A percentile compares a stretch with the other conserved stretches of the same genome.
phyloP scores from a whole-genome alignment of 2,113 vertebrate species.

The Copsychus sechellarum region DNA sequence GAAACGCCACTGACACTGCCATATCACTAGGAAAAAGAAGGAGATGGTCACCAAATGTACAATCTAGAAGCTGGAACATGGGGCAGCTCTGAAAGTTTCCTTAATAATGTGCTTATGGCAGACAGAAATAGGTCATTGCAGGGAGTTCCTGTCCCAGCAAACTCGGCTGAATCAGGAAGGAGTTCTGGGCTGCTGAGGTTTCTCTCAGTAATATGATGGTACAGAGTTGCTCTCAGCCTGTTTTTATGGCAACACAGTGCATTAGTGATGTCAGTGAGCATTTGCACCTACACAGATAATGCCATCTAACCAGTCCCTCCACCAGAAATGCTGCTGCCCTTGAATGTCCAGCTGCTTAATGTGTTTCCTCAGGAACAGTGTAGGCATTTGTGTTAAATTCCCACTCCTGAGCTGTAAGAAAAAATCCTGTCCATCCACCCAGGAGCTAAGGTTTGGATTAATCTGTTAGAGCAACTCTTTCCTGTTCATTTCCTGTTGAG shows the following conservation, averaged over 20 bases:
- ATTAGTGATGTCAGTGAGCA: neutral
- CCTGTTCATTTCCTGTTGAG: slow-evolving; percentile 51
- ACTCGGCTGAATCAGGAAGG: neutral
- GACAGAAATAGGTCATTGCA: neutral
- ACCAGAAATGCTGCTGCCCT: neutral
- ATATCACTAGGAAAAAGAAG: neutral
- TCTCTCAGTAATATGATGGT: neutral
- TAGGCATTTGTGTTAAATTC: neutral
- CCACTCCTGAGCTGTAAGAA: neutral
- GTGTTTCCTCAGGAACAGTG: neutral
- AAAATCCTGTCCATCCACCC: neutral
- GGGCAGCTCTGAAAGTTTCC: neutral
- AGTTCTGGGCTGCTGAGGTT: neutral
- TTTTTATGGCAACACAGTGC: neutral
- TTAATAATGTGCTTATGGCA: neutral
- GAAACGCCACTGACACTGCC: neutral
- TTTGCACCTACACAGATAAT: neutral
- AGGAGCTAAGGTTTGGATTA: slow-evolving; percentile 4
- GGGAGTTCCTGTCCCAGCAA: neutral
- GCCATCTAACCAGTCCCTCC: neutral
- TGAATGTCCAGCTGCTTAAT: neutral
- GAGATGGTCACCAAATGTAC: neutral
- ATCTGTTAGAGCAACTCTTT: slow-evolving; percentile 24
- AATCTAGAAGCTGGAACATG: neutral
- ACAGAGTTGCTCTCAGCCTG: neutral